Conservation (phyloP, 2,888 invertebrate genomes). For the Melieria crassipennis region DNA sequence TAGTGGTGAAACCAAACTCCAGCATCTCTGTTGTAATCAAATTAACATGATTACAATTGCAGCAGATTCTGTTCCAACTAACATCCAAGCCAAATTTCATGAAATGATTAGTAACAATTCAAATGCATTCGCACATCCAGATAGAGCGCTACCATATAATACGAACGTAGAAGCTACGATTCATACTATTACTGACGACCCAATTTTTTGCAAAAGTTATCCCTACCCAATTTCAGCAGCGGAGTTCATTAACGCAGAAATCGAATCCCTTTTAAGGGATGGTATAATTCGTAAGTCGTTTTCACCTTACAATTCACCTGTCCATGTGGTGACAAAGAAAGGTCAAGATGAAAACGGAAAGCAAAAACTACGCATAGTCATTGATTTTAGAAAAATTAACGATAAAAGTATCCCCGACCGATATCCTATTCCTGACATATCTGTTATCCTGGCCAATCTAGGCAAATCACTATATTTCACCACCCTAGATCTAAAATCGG, state of each 20-base stretch:
- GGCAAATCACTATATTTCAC: slow-evolving; percentile 27
- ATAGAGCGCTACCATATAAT: no score
- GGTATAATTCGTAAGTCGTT: slow-evolving; percentile 20
- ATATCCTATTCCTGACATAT: slow-evolving; percentile 33
- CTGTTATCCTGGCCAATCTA: slow-evolving; percentile 28
- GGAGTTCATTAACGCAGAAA: slow-evolving; percentile 31
- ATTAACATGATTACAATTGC: no score
- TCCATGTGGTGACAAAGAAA: slow-evolving; percentile 26
- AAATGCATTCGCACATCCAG: no score
- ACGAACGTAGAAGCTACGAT: slow-evolving; percentile 23
- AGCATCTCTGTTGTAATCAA: no score
- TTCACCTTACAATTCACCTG: slow-evolving; percentile 13
- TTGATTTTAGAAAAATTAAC: slow-evolving; percentile 26
- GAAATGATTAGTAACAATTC: no score
- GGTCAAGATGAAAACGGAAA: slow-evolving; percentile 25
- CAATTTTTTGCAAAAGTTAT: slow-evolving; percentile 32
- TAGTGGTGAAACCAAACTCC: no score
- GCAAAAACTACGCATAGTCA: slow-evolving; percentile 30
- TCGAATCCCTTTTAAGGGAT: slow-evolving; percentile 23
- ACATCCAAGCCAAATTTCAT: no score
- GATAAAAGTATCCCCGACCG: slow-evolving; percentile 30
- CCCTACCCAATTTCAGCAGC: slow-evolving; percentile 31
- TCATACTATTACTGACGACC: slow-evolving; percentile 28
- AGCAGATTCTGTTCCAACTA: no score
- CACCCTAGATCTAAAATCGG: slow-evolving; percentile 18